Base-by-base conservation (phyloP, 2,888 invertebrate genomes). In the Pterostichus madidus region DNA sequence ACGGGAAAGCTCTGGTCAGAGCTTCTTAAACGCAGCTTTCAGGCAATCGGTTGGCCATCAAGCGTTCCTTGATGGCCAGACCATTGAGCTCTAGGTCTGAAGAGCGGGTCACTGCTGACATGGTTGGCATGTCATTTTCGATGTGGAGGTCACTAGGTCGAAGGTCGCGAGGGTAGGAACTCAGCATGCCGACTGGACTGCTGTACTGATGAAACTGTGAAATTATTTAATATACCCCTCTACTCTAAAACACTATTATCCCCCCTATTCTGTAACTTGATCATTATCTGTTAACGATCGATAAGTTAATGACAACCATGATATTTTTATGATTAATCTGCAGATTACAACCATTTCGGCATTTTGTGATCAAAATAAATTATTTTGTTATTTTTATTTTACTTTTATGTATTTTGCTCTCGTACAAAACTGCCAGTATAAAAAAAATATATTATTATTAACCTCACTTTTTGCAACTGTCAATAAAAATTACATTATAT, bases 31-130 rank as follows among this genome's bases (percentile, higher is more conserved):
- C 96, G 91, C 96, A 96, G 89, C 96, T 96, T 91, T 96, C 96
- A 61, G 96, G 96, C 88, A 96, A 94, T 88, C 96, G 94, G 89
- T 95, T 95, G 87, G 96, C 95, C 92, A 96, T 95, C 85, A 96
- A 93, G 88, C 96, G 94, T 90, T 96, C 96, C 90, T 96, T 96
- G 90, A 96, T 96, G 87, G 96, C 96, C 89, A 95, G 94, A 82
- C 96, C 96, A 91, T 96, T 96, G 87, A 95, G 93, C 87, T 92
- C 92, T 84, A 91, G 83, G 85, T 90, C 90, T 13, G 88, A 87
- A 11, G 86, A 84, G 81, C 87, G 86, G 83, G 61, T 76, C 31
- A 59, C 84, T 13, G 79, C 71, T 35, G 81, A 61, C 13, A 83
- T 31, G 68, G 68, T 64, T 35, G 82, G 68, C 59, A 90, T 90